phyloP scores from a whole-genome alignment of 1,140 invertebrate genomes.

The Pseudoatta argentina region DNA sequence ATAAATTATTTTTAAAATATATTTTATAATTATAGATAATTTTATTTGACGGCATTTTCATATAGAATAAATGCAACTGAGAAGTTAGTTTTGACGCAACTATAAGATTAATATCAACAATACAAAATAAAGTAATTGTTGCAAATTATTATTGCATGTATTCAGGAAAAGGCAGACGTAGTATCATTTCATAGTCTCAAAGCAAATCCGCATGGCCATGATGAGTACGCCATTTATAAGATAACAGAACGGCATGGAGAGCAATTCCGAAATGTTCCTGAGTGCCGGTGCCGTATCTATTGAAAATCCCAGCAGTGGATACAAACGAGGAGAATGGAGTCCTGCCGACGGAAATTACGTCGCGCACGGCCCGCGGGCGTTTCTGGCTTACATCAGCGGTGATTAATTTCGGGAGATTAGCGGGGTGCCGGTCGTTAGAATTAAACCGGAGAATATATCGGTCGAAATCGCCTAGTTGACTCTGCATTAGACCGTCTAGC shows the following conservation, averaged over 20 bases:
- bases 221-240: slow-evolving; percentile 37
- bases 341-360: slow-evolving; percentile 43
- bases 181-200: slow-evolving; percentile 2
- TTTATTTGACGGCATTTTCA: too few relatives aligned
- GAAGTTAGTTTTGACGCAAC: neutral
- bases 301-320: slow-evolving; percentile 59
- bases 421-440: slow-evolving; percentile 69
- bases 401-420: slow-evolving; percentile 80
- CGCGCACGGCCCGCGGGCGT: slow-evolving; percentile 37
- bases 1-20: neutral
- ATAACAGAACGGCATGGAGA: slow-evolving; percentile 18
- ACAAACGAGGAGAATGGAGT: slow-evolving; percentile 56
- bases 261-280: slow-evolving; percentile 38
- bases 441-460: slow-evolving; percentile 65
- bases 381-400: slow-evolving; percentile 64
- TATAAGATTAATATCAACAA: neutral
- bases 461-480: slow-evolving; percentile 62
- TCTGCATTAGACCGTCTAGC: slow-evolving; percentile 62
- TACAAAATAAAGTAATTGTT: neutral
- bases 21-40: too few relatives aligned
- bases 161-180: neutral
- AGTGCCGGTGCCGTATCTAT: slow-evolving; percentile 31
- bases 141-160: neutral
- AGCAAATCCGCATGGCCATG: slow-evolving; percentile 19
- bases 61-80: neutral